Evolutionary conservation across 2,888 invertebrate species (phyloP).

Genomic region (Odontothrips loti): DNA sequence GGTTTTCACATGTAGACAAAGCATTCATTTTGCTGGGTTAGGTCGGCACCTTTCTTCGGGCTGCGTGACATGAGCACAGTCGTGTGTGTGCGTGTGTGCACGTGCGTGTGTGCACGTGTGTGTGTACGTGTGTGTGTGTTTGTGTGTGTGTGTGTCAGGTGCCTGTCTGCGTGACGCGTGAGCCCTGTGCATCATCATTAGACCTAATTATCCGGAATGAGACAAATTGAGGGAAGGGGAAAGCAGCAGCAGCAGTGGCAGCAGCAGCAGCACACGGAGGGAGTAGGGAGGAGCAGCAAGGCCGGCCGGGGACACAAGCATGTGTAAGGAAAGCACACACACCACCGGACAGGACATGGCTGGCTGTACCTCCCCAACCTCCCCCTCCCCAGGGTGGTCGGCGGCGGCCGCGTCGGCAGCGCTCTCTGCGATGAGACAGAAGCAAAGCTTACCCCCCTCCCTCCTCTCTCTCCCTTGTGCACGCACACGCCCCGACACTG

Average conservation of each 20-base stretch:
- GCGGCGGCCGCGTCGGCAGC: not conserved
- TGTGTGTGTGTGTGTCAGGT: not conserved
- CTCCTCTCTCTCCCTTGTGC: not conserved
- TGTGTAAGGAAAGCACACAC: not conserved
- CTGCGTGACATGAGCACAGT: no score
- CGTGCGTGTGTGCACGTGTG: conserved; percentile 4
- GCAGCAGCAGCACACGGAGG: no score
- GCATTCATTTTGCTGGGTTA: no score
- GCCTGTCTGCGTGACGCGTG: not conserved
- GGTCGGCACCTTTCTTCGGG: no score
- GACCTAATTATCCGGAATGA: conserved; percentile 7
- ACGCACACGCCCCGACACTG: not conserved
- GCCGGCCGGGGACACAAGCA: no score
- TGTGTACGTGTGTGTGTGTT: not conserved
- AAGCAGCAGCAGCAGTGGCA: no score
- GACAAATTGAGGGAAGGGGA: not conserved
- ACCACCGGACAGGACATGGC: not conserved
- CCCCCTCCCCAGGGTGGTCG: not conserved
- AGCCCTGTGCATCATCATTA: conserved; percentile 16
- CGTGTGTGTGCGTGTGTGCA: not conserved
- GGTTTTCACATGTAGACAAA: not conserved
- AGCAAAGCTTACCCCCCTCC: not conserved
- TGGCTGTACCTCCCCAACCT: not conserved
- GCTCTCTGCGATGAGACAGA: not conserved
- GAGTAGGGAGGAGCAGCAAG: no score